Evolutionary conservation across 2,113 vertebrate species (phyloP).

Genomic region (Nycticebus coucang): DNA sequence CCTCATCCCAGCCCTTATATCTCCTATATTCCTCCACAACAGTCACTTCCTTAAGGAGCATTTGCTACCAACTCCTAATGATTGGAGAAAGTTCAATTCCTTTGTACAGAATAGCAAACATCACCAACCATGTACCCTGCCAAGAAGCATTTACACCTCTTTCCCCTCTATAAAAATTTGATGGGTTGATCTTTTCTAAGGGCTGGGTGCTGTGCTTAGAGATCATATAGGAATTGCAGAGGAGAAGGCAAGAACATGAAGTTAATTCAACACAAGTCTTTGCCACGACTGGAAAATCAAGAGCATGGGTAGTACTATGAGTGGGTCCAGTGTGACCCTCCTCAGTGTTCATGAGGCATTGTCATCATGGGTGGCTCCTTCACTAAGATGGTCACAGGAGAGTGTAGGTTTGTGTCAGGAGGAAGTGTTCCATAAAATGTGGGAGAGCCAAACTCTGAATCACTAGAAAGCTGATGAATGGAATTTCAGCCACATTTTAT

Average conservation of each 20-base stretch:
- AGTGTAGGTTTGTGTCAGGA: not conserved
- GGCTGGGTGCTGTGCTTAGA: not conserved
- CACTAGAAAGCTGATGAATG: not conserved
- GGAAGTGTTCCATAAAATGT: not conserved
- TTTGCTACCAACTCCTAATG: not conserved
- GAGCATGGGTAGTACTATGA: not conserved
- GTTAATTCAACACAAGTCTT: not conserved
- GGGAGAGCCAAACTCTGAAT: not conserved
- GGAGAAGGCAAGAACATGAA: not conserved
- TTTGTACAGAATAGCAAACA: not conserved
- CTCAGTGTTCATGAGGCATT: not conserved
- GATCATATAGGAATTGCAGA: not conserved
- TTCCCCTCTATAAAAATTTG: not conserved
- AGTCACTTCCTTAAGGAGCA: not conserved
- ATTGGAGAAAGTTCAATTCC: not conserved
- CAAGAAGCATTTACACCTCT: not conserved
- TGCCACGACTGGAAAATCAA: not conserved
- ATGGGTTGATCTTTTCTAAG: not conserved
- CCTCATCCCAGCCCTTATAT: not conserved
- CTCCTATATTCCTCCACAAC: not conserved
- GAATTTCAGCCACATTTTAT: not conserved
- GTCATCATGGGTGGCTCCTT: not conserved
- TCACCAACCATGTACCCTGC: not conserved
- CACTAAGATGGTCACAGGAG: too few relatives aligned
- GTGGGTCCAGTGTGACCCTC: not conserved